These are phyloP conservation scores for Macrocentrus cingulum DNA, from an alignment of 1,140 invertebrate genomes.

Conservation along the genomic window DNA sequence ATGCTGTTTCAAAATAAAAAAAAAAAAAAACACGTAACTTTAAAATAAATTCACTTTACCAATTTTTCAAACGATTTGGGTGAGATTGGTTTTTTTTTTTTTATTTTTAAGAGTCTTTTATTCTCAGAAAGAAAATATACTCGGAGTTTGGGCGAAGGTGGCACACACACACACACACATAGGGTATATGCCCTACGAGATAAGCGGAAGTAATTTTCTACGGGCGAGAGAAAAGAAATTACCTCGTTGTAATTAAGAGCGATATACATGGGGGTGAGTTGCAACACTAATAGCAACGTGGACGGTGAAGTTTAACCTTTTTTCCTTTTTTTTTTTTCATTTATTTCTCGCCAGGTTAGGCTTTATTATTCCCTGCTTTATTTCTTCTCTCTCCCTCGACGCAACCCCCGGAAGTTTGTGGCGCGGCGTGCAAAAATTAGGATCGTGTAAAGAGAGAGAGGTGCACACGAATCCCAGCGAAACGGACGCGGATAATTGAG, in stretches of 20 bases:
- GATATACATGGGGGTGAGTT: slow-evolving; percentile 19
- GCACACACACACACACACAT: not conserved
- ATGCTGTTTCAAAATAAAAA: not conserved
- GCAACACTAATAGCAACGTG: slow-evolving; percentile 22
- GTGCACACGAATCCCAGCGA: not conserved
- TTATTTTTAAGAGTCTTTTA: too few relatives aligned
- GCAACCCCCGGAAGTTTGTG: slow-evolving; percentile 16
- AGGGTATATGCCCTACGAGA: slow-evolving; percentile 7
- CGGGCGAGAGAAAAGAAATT: slow-evolving; percentile 24
- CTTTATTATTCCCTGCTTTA: slow-evolving; percentile 17
- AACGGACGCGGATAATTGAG: not conserved
- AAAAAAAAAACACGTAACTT: not conserved
- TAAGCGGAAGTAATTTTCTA: slow-evolving; percentile 26
- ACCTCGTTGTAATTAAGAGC: slow-evolving; percentile 23
- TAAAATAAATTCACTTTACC: not conserved
- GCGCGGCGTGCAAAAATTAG: slow-evolving; percentile 11
- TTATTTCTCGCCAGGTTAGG: slow-evolving; percentile 1
- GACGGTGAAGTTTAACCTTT: slow-evolving; percentile 14
- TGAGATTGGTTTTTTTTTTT: not conserved
- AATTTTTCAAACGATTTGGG: too few relatives aligned
- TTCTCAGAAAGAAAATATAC: slow-evolving; percentile 8
- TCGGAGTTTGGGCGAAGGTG: not conserved
- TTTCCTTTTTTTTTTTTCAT: slow-evolving; percentile 12
- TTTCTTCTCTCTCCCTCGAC: not conserved
- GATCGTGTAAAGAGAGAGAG: not conserved